Evolutionary conservation across 2,113 vertebrate species (phyloP).

Genomic region (Ictalurus punctatus): DNA sequence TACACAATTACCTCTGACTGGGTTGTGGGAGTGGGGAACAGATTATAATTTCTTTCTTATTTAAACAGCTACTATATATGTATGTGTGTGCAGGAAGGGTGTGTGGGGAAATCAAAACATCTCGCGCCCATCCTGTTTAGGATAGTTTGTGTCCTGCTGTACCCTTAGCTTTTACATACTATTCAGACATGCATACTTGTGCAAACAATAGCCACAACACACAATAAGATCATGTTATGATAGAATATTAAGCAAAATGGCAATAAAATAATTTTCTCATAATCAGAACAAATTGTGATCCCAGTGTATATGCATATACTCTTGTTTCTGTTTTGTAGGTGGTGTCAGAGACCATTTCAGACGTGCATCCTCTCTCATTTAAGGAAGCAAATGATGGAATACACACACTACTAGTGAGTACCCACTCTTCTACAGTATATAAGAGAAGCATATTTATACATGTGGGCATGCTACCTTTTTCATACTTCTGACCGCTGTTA

Average conservation of each 20-base stretch:
- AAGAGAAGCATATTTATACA: conserved; percentile 7
- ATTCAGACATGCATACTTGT: conserved; percentile 18
- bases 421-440: too few relatives aligned
- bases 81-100: conserved; percentile 76
- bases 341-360: conserved; percentile 56
- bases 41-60: conserved; percentile 55
- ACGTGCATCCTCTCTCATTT: conserved; percentile 58
- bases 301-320: conserved; percentile 42
- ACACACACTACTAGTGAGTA: conserved; percentile 67
- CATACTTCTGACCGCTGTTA: conserved; percentile 21
- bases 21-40: conserved; percentile 41
- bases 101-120: conserved; percentile 78
- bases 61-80: conserved; percentile 60
- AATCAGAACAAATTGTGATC: neutral
- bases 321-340: conserved; percentile 60
- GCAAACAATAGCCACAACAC: neutral
- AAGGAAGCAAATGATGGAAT: conserved; percentile 71
- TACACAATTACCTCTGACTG: conserved; percentile 18
- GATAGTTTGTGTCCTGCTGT: conserved; percentile 71
- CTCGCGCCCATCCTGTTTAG: conserved; percentile 79
- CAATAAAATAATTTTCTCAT: neutral
- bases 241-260: neutral
- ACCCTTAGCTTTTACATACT: conserved; percentile 59
- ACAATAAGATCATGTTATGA: neutral
- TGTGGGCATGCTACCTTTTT: neutral